phyloP scores from a whole-genome alignment of 2,113 vertebrate species.

The Tor tambroides region DNA sequence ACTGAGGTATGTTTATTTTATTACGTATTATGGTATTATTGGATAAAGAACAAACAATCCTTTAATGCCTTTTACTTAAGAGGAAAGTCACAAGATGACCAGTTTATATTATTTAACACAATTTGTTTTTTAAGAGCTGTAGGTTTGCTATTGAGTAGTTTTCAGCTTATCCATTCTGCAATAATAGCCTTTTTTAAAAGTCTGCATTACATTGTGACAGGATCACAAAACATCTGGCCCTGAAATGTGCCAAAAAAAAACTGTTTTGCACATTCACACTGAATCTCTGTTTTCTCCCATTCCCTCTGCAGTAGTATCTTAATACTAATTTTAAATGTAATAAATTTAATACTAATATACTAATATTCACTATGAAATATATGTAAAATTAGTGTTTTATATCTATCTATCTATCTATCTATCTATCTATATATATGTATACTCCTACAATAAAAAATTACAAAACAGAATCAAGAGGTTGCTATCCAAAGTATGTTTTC shows the following conservation, averaged over 20 bases:
- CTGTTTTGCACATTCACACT: background rate
- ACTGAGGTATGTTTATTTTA: background rate
- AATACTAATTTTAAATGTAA: too few relatives aligned
- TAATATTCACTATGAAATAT: too few relatives aligned
- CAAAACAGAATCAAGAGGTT: too few relatives aligned
- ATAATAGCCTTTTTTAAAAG: background rate
- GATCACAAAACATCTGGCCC: too few relatives aligned
- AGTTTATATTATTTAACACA: background rate
- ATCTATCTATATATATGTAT: too few relatives aligned
- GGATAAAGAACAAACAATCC: background rate
- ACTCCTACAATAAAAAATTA: too few relatives aligned
- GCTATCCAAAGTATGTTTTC: too few relatives aligned
- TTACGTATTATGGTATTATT: background rate
- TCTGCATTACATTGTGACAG: background rate
- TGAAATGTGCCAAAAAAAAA: background rate
- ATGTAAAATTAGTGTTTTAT: too few relatives aligned
- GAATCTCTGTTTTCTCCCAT: background rate
- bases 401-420: too few relatives aligned
- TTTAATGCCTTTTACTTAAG: background rate
- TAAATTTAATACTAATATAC: too few relatives aligned
- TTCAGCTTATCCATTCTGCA: background rate
- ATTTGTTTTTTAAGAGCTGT: background rate
- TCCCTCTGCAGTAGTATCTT: background rate
- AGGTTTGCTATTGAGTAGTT: background rate
- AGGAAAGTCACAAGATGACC: background rate